Evolutionary conservation across 2,113 vertebrate species (phyloP), one percentile per base, ranked within the genome.

Genomic region (Gobius niger): DNA sequence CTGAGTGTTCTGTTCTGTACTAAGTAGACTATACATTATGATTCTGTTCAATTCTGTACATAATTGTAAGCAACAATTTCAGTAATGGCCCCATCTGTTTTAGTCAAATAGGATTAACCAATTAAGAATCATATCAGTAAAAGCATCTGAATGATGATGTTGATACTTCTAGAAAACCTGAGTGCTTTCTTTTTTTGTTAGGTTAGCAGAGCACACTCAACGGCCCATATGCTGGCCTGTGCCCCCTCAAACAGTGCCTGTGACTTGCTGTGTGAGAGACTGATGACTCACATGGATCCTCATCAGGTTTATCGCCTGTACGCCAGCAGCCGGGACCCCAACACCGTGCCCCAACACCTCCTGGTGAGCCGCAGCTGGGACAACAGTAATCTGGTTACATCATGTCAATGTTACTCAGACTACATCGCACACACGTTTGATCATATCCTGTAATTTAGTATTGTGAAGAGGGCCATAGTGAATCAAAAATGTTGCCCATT

Each of bases 181-280:
- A 52, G 41, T 5, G 6, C n/a, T 78, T 65, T 70, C 11, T n/a
- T 53, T 7, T n/a, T 3, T 54, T 34, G 13, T 53, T 76, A 85
- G 82, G 64, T 87, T 24, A 76, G 9, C 78, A 73, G 10, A 53
- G 63, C 66, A 1, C 50, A 78, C 19, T 19, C 42, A 0, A 77
- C 70, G 7, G 68, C 93, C 68, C 91, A 73, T 49, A 89, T 98
- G 82, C 87, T 99, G 78, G 95, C 94, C 73, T 98, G 96, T 7
- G 95, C 96, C 0, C 95, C 95, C 0, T 96, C 96, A 56, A 98
- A 98, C 89, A 97, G 94, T 0, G 96, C 96, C 0, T 86, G 94
- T 7, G 96, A 99, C 86, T 89, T 96, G 47, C 92, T 99, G 61
- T 98, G 95, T 76, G 92, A 96, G 86, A 89, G 90, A 15, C 89